Base-by-base conservation (phyloP, 2,888 invertebrate species). In the Glaucopsyche alexis region DNA sequence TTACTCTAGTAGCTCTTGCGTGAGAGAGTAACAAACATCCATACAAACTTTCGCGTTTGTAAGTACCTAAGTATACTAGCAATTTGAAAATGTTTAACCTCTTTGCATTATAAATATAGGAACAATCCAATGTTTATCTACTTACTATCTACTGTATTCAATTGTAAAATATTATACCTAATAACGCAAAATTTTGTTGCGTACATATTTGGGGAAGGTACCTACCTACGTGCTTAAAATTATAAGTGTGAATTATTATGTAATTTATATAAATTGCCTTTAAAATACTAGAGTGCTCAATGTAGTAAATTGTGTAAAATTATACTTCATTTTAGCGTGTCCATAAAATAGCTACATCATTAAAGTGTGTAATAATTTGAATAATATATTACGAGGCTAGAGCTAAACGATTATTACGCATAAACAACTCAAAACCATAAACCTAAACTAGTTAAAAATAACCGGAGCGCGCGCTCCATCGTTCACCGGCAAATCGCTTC, bases 401-500 rank as follows among this genome's bases (percentile, higher is more conserved):
- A 71, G 16, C 19, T 47, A 72, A 65, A 72, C 38, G 64, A 47
- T n/a, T 49, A 38, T 71, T 65, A 38, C 19, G 65, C n/a, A 64
- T 66, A 71, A 71, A 73, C 73, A 75, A 74, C 71, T 71, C 40
- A 74, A 74, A 73, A 71, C 72, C 74, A 72, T 73, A 75, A 75
- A 66, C 70, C 71, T 71, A 74, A 74, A 74, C 74, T 76, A 76
- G 74, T 76, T 75, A 76, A 78, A 77, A 75, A 74, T 75, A 77
- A 75, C 75, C 75, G 74, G 71, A 75, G 76, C 29, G 29, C 29
- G 29, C 29, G 29, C 76, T 76, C 80, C 84, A 83, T 84, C 84
- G 81, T 77, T 84, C 82, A 82, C 80, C 78, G 82, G 81, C 82
- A 76, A 75, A 75, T 78, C 77, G 76, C 76, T 79, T 79, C 80